Percentiles rank a stretch among this genome's conserved stretches.
Evolutionary conservation across 2,113 vertebrate species (phyloP).

Genomic region (Ploceus nigricollis): DNA sequence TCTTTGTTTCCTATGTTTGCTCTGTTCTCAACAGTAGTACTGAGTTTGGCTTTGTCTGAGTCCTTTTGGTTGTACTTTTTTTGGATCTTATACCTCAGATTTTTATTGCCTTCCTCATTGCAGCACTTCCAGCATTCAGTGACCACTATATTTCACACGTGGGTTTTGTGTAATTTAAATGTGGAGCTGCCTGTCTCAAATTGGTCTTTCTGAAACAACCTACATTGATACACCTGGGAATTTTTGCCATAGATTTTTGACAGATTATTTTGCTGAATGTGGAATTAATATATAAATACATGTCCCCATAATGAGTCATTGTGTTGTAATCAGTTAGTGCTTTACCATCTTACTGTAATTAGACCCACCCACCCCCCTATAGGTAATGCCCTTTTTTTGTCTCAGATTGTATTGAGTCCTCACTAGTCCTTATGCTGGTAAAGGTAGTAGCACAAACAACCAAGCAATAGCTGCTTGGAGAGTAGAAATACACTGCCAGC

Average conservation of each 20-base stretch:
- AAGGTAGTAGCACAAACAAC: neutral
- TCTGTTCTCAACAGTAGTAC: neutral
- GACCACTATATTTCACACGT: neutral
- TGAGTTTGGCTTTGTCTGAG: neutral
- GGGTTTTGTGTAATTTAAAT: neutral
- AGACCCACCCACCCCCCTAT: fast-evolving
- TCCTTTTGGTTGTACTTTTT: neutral
- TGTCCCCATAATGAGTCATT: fast-evolving
- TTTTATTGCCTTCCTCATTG: neutral
- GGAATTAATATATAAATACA: neutral
- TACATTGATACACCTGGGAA: neutral
- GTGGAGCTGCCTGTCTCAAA: neutral
- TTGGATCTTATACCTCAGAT: neutral
- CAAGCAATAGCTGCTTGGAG: neutral
- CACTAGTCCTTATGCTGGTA: neutral
- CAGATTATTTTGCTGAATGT: neutral
- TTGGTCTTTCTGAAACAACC: neutral
- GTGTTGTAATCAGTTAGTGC: neutral
- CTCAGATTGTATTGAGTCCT: neutral
- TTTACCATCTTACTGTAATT: neutral
- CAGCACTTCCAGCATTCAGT: neutral
- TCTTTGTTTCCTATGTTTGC: neutral
- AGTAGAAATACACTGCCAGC: neutral
- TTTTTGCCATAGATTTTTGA: neutral
- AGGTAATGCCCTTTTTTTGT: neutral